A percentile compares a stretch with the other conserved stretches of the same genome.
phyloP scores from a whole-genome alignment of 2,797 vertebrate species.

The Micrastur ruficollis region DNA sequence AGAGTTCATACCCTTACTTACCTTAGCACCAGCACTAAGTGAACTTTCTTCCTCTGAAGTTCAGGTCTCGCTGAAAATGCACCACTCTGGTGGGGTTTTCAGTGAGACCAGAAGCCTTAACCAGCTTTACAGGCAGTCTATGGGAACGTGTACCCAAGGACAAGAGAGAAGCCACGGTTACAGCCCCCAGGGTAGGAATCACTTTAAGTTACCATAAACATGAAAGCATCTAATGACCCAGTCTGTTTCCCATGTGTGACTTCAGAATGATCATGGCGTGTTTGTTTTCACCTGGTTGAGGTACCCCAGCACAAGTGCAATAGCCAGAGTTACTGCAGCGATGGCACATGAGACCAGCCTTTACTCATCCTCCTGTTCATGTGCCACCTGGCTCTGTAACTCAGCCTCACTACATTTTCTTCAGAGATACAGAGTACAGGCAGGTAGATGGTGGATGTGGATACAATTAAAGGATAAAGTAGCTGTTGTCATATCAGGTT shows the following conservation, averaged over 20 bases:
- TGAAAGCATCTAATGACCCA: background rate
- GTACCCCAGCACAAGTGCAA: fast-evolving
- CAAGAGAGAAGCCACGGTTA: background rate
- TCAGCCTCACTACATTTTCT: background rate
- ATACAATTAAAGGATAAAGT: background rate
- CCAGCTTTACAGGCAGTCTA: background rate
- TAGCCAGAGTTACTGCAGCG: background rate
- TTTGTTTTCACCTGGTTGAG: fast-evolving
- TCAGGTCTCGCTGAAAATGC: background rate
- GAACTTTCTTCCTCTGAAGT: background rate
- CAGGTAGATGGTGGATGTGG: background rate
- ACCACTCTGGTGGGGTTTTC: background rate
- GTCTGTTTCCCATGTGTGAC: background rate
- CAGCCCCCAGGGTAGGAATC: background rate
- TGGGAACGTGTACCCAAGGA: background rate
- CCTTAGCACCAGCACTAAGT: fast-evolving
- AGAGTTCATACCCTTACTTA: background rate
- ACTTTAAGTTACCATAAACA: background rate
- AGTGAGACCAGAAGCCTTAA: background rate
- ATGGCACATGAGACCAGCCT: background rate
- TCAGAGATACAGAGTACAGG: background rate
- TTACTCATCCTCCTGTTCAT: fast-evolving
- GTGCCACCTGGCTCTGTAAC: background rate
- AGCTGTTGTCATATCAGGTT: background rate
- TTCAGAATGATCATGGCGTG: fast-evolving